These are phyloP conservation scores for Palythoa caribaeorum DNA, from an alignment of 92 coral and sea anemone genomes.

Conservation along the genomic window DNA sequence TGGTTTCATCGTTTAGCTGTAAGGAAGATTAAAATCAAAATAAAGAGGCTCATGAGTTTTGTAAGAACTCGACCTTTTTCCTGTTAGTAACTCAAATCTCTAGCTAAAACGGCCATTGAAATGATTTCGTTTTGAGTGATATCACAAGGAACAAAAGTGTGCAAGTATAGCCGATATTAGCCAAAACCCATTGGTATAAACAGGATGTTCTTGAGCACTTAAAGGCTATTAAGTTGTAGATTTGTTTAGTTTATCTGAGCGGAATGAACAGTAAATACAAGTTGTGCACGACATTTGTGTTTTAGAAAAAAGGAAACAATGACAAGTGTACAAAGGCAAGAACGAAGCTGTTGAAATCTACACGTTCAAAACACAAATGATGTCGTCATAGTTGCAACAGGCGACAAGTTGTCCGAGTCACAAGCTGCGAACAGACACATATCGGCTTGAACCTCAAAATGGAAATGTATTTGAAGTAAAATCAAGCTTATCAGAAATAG, in stretches of 20 bases:
- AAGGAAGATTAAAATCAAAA: neutral
- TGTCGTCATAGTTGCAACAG: neutral
- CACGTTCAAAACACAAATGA: neutral
- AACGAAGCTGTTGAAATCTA: slow-evolving; percentile 27
- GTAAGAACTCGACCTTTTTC: too few species aligned
- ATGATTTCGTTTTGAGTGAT: slow-evolving; percentile 28
- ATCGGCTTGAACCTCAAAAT: slow-evolving; percentile 40
- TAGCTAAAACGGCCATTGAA: neutral
- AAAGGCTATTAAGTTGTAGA: slow-evolving; percentile 75
- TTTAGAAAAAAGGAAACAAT: slow-evolving; percentile 31
- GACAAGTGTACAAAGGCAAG: slow-evolving; percentile 23
- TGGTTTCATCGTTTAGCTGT: slow-evolving; percentile 11
- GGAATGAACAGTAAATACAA: slow-evolving; percentile 72
- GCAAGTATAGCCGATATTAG: slow-evolving; percentile 41
- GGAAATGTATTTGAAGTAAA: slow-evolving; percentile 35
- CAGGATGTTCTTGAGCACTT: slow-evolving; percentile 72
- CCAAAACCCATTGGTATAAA: slow-evolving; percentile 77
- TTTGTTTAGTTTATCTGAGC: slow-evolving; percentile 81
- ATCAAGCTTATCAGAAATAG: slow-evolving; percentile 30
- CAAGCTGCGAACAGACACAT: slow-evolving; percentile 22
- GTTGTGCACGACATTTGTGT: slow-evolving; percentile 44
- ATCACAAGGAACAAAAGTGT: slow-evolving; percentile 20
- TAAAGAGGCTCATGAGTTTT: neutral
- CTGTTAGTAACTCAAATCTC: neutral
- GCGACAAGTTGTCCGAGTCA: slow-evolving; percentile 14